A percentile compares a stretch with the other conserved stretches of the same genome.
These are phyloP conservation scores for Acronicta alni DNA, from an alignment of 2,888 invertebrate species.

Conservation along the genomic window DNA sequence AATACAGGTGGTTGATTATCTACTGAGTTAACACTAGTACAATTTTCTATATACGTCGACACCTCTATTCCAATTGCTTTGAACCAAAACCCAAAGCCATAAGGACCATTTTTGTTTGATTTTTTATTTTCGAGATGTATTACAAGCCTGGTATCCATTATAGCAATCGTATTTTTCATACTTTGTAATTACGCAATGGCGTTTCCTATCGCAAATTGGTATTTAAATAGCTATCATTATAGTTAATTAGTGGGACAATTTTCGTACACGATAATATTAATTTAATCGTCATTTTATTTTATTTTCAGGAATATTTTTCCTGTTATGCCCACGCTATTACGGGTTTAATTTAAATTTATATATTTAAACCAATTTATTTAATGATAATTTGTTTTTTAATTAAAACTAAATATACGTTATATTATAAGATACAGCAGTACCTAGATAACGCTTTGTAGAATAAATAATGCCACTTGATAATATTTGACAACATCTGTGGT, in stretches of 20 bases:
- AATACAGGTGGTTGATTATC: constrained; percentile 58
- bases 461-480: neutral
- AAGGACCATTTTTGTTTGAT: constrained; percentile 17
- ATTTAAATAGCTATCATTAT: constrained; percentile 56
- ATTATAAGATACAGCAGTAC: constrained; percentile 5
- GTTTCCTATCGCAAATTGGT: constrained; percentile 51
- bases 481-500: too few species aligned
- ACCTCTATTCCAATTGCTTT: constrained; percentile 1
- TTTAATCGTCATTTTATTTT: constrained; percentile 42
- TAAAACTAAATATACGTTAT: constrained; percentile 1
- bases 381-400: constrained; percentile 10
- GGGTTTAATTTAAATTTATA: constrained; percentile 33
- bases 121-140: constrained; percentile 3
- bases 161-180: constrained; percentile 54
- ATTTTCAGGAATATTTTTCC: constrained; percentile 39
- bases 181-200: constrained; percentile 53
- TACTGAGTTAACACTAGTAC: constrained; percentile 49
- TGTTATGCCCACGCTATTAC: constrained; percentile 49
- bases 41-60: constrained; percentile 26
- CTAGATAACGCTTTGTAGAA: neutral
- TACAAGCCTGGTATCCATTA: constrained; percentile 26
- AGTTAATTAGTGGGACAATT: constrained; percentile 58
- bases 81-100: neutral
- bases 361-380: constrained; percentile 23
- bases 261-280: constrained; percentile 52